A percentile compares a stretch with the other conserved stretches of the same genome.
These are phyloP conservation scores for Sarcophilus harrisii DNA, from an alignment of 2,797 vertebrate genomes.

Conservation along the genomic window DNA sequence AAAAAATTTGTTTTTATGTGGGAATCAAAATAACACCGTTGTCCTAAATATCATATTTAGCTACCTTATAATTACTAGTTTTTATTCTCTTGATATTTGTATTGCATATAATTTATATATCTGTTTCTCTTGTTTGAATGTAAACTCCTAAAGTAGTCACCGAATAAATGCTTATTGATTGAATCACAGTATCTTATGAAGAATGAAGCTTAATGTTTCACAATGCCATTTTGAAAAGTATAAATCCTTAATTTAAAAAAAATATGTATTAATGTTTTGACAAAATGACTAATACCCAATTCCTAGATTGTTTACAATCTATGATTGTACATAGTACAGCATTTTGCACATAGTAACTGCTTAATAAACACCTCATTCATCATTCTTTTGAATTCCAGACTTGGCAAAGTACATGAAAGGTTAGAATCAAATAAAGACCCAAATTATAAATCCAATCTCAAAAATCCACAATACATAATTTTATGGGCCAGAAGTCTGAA, in stretches of 20 bases:
- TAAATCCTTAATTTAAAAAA: background rate
- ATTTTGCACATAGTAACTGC: background rate
- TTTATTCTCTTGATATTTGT: background rate
- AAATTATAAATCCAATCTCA: background rate
- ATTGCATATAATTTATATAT: background rate
- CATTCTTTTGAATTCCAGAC: background rate
- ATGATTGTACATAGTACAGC: background rate
- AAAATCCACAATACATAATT: background rate
- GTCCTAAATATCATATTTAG: background rate
- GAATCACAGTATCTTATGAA: background rate
- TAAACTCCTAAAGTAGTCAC: background rate
- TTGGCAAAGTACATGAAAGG: background rate
- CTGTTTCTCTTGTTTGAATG: background rate
- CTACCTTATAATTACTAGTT: background rate
- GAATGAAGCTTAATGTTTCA: background rate
- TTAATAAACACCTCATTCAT: background rate
- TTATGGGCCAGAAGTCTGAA: no score
- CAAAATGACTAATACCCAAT: background rate
- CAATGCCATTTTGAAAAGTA: background rate
- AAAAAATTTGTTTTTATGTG: background rate
- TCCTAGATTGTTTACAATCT: background rate
- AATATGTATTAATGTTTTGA: background rate
- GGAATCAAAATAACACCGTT: background rate
- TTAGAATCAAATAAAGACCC: background rate
- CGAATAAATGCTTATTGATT: background rate